These are phyloP conservation scores for Zaprionus kolodkinae DNA, from an alignment of 1,140 invertebrate species.

Conservation along the genomic window DNA sequence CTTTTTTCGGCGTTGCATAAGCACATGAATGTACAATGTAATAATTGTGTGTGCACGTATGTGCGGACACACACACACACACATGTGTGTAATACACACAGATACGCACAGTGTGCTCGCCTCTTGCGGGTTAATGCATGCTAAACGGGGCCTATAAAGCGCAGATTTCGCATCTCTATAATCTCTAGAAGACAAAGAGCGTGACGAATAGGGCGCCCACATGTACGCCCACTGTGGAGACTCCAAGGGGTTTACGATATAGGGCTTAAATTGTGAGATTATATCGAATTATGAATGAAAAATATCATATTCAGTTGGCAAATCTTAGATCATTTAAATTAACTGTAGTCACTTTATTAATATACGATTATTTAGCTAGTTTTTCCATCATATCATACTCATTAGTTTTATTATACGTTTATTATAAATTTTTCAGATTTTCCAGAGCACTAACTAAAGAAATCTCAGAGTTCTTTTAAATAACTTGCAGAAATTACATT, in stretches of 20 bases:
- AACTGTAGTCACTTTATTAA: no score
- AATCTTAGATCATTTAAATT: no score
- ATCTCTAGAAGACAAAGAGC: neutral
- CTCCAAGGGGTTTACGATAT: neutral
- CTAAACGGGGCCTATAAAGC: neutral
- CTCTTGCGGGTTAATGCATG: conserved; percentile 1
- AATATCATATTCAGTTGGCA: no score
- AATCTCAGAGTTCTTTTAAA: no score
- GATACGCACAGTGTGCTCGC: neutral
- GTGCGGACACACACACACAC: neutral
- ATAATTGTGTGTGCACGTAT: conserved; percentile 9
- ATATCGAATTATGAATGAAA: no score
- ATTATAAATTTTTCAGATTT: no score
- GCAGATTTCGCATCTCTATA: neutral
- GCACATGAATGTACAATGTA: conserved; percentile 7
- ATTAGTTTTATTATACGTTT: neutral
- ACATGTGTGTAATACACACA: neutral
- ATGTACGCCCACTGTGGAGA: neutral
- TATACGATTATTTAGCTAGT: no score
- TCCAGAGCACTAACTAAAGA: no score
- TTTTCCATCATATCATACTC: neutral
- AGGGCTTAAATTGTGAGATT: no score
- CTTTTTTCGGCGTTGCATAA: conserved; percentile 2
- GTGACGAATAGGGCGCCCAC: neutral
- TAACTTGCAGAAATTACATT: no score